Percentiles rank a stretch among this genome's conserved stretches.
Evolutionary conservation across 1,140 invertebrate genomes (phyloP).

Genomic region (Plodia interpunctella): DNA sequence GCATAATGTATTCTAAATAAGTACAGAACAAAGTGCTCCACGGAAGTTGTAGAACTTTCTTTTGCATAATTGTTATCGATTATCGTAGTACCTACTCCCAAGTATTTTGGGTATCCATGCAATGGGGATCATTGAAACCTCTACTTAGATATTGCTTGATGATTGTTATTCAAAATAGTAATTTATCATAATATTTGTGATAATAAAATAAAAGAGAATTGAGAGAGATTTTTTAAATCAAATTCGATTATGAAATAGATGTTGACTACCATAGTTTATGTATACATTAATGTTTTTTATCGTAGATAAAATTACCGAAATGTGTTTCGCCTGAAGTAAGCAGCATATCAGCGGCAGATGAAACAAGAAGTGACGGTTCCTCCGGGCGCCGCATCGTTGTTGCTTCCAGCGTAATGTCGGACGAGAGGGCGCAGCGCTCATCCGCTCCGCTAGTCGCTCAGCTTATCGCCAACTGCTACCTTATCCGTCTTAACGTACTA

Average conservation of each 20-base stretch:
- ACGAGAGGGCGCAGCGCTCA: constrained; percentile 73
- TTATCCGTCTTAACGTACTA: constrained; percentile 15
- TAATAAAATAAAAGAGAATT: too few species aligned
- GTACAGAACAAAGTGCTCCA: not conserved
- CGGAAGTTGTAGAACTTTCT: not conserved
- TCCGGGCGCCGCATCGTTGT: constrained; percentile 73
- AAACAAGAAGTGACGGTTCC: constrained; percentile 54
- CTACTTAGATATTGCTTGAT: too few species aligned
- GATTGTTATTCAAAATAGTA: too few species aligned
- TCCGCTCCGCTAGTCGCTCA: constrained; percentile 33
- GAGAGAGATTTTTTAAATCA: too few species aligned
- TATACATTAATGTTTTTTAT: constrained; percentile 9
- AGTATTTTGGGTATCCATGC: too few species aligned
- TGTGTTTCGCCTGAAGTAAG: constrained; percentile 58
- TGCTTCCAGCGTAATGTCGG: constrained; percentile 80
- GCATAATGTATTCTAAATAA: constrained; percentile 3
- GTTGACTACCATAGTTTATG: too few species aligned
- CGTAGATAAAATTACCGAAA: constrained; percentile 47
- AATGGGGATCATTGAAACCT: too few species aligned
- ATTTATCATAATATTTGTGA: too few species aligned
- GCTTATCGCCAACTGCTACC: constrained; percentile 28
- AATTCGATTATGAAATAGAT: too few species aligned
- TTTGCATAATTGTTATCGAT: too few species aligned
- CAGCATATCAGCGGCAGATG: constrained; percentile 62
- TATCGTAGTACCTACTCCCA: too few species aligned